Percentiles rank a stretch among this genome's conserved stretches.
Evolutionary conservation across 2,113 vertebrate species (phyloP).

Genomic region (Canis aureus): DNA sequence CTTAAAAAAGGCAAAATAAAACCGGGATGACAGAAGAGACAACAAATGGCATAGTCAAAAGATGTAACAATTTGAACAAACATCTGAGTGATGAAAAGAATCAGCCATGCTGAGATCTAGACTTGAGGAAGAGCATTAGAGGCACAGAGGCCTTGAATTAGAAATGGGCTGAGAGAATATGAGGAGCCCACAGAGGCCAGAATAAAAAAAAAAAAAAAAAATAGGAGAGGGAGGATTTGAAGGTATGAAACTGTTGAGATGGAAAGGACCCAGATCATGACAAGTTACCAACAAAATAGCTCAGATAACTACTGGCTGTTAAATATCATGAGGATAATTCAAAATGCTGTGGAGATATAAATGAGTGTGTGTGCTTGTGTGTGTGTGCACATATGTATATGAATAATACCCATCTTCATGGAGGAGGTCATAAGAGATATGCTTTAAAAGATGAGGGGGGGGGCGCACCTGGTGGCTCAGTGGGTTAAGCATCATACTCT

Average conservation of each 20-base stretch:
- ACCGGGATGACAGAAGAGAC: background rate
- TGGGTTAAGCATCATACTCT: background rate
- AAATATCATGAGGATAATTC: background rate
- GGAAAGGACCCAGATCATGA: background rate
- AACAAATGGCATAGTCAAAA: background rate
- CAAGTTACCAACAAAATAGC: background rate
- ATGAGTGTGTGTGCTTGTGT: background rate
- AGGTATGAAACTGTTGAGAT: background rate
- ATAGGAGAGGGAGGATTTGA: background rate
- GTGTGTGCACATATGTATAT: background rate
- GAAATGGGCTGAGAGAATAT: background rate
- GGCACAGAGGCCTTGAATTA: background rate
- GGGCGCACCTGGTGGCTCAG: background rate
- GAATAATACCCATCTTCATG: background rate
- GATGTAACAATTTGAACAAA: background rate
- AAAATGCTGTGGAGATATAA: background rate
- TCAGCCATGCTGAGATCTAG: background rate
- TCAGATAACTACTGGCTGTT: background rate
- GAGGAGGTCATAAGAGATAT: background rate
- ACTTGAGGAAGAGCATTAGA: background rate
- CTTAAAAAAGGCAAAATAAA: slow-evolving; percentile 12
- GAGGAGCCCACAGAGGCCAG: background rate
- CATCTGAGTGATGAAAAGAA: background rate
- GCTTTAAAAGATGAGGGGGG: background rate
- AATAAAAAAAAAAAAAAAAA: background rate